A percentile compares a stretch with the other conserved stretches of the same genome.
Conservation (phyloP, 1,140 invertebrate genomes). For the Drosophila triauraria region DNA sequence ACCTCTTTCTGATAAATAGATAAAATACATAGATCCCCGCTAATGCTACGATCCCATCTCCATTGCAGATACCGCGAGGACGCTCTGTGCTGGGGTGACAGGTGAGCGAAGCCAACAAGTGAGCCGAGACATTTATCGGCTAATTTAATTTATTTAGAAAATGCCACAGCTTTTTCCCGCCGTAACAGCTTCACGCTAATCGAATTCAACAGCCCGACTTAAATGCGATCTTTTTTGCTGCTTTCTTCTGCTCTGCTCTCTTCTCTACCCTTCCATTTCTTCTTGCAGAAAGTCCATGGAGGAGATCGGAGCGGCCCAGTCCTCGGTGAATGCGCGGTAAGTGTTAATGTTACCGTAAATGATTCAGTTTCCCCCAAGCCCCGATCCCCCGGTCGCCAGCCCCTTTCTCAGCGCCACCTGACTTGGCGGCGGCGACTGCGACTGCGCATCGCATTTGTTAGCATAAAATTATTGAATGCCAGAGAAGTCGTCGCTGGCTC, state of each 20-base stretch:
- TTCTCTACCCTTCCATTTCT: constrained; percentile 12
- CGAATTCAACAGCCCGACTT: constrained; percentile 73
- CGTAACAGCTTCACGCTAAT: constrained; percentile 63
- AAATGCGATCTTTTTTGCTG: constrained; percentile 49
- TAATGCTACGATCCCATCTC: constrained; percentile 64
- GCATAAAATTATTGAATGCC: constrained; percentile 85
- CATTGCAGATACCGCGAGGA: constrained; percentile 91
- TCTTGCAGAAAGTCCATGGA: constrained; percentile 89
- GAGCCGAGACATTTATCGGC: constrained; percentile 83
- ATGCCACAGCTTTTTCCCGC: constrained; percentile 72
- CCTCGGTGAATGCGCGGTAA: constrained; percentile 89
- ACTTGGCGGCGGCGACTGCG: constrained; percentile 34
- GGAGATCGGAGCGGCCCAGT: constrained; percentile 88
- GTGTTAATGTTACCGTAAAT: constrained; percentile 85
- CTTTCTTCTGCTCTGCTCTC: constrained; percentile 28
- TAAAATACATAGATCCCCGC: constrained; percentile 1
- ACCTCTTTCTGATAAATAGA: background rate
- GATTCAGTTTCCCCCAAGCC: constrained; percentile 38
- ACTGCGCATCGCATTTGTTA: constrained; percentile 75
- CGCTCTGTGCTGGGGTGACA: constrained; percentile 91
- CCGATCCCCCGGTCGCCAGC: background rate
- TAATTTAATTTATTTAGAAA: constrained; percentile 85
- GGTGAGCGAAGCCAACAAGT: constrained; percentile 87
- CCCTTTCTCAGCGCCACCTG: constrained; percentile 66
- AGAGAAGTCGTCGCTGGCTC: constrained; percentile 63